Evolutionary conservation across 2,113 vertebrate species (phyloP), one percentile per base, ranked within the genome.

Genomic region (Polypterus bichir): DNA sequence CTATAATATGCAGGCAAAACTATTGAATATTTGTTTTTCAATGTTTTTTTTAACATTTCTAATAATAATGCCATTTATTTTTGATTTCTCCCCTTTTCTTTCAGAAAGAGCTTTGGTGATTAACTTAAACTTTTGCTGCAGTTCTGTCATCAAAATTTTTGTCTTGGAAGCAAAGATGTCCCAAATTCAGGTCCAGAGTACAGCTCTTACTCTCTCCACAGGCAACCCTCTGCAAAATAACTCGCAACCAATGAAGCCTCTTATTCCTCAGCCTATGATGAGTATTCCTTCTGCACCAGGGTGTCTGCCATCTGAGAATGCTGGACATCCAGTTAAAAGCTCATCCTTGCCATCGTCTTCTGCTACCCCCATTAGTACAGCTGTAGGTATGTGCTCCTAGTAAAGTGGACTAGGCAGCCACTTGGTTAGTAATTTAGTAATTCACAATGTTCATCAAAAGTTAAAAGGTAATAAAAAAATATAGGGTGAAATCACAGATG

Each of bases 341-440:
- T 97, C 93, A 49, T 88, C 93, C 76, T 88, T 97, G 71, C 94
- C 92, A 45, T 92, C 92, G 62, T 89, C 92, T 70, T 96, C 92
- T 59, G 79, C 83, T 69, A 95, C 93, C 52, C 88, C 92, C 71
- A 91, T 89, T 78, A 91, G 61, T 75, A 86, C 88, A 87, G 85
- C 88, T 81, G 83, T 90, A 92, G 94, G 92, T 95, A 73, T 76
- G 77, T 61, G 0, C 60, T 1, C 51, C 47, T 68, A 7, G 48
- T 62, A 64, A 63, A 57, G 9, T 63, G 5, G 44, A 59, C 7
- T 56, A 27, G 10, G 46, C 0, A 59, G 68, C n/a, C 64, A 70
- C 57, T 63, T 61, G 59, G 56, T 54, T 52, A 62, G 10, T n/a
- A 9, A 27, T 56, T 56, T 56, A 11, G 6, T 56, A 10, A n/a